Base-by-base conservation (phyloP, 35 echinoderm and acorn worm genomes). In the Nesometra sesokonis region DNA sequence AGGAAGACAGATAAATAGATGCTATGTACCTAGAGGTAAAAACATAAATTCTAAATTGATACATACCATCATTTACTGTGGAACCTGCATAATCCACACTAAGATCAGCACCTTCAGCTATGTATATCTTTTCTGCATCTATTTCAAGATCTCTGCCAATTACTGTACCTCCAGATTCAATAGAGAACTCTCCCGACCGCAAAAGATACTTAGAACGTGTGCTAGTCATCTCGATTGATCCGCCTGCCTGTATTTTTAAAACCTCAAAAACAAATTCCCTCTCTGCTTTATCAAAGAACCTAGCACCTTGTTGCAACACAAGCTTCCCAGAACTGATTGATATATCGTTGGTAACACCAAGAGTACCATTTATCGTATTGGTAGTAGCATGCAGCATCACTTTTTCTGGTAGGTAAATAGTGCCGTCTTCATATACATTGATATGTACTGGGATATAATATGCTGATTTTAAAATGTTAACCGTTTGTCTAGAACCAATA, bases 361-460 rank as follows among this genome's bases (percentile, higher is more conserved):
- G 17, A 8, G 80, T 67, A 13, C 94, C 94, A 52, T 88, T 37
- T 8, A 97, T 80, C 11, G 83, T 36, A 57, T 57, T 87, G 11
- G 87, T 30, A 0, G 47, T 88, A 13, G 57, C 29, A 37, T 90
- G 85, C 13, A 97, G 82, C 87, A 89, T 89, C 11, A 97, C 33
- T 1, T n/a, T 77, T 2, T 83, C 37, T 31, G 94, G 94, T 5
- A 97, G 35, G 33, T 82, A 79, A 0, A 97, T 31, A 33, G 67
- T 34, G 30, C 87, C 91, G 19, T 79, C 33, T 9, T 31, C n/a
- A 29, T 97, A 97, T n/a, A 90, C 80, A n/a, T 35, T 40, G 17
- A 90, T 33, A 35, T 87, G 86, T 13, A 85, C 43, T 30, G 90
- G 94, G 23, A 97, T 57, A 34, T 90, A 90, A 37, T 87, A 90